Conservation (phyloP, 2,113 vertebrate genomes). For the Gallinago paraguaiae region DNA sequence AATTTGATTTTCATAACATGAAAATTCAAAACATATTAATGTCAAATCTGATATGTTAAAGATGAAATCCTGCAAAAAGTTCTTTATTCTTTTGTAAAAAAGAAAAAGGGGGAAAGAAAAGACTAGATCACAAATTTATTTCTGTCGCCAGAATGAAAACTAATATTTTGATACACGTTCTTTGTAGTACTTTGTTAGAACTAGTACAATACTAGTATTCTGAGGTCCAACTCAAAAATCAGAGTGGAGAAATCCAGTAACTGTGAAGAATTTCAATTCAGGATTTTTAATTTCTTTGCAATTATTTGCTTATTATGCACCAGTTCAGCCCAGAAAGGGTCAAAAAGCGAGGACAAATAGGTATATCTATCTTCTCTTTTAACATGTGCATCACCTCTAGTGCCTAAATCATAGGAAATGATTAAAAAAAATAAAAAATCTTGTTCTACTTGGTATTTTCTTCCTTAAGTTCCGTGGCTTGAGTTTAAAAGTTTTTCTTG, state of each 20-base stretch:
- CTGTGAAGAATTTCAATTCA: neutral
- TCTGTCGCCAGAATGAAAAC: neutral
- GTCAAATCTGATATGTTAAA: neutral
- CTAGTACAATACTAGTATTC: neutral
- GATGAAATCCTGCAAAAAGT: neutral
- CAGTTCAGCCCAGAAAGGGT: neutral
- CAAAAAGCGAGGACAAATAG: neutral
- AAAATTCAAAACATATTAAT: neutral
- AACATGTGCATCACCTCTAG: neutral
- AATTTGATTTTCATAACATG: neutral
- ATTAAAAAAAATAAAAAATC: neutral
- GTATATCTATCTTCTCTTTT: neutral
- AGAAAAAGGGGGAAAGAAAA: too few species aligned
- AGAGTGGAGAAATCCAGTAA: neutral
- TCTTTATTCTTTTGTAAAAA: neutral
- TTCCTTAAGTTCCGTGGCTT: neutral
- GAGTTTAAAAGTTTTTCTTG: neutral
- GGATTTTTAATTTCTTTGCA: neutral
- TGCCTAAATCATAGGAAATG: rapidly evolving
- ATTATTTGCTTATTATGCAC: neutral
- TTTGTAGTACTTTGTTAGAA: neutral
- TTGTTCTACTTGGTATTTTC: neutral
- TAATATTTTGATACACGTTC: neutral
- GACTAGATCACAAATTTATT: neutral
- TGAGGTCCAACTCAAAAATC: neutral